Percentiles rank a stretch among this genome's conserved stretches.
phyloP scores from a whole-genome alignment of 2,113 vertebrate species.

The Oceanites oceanicus region DNA sequence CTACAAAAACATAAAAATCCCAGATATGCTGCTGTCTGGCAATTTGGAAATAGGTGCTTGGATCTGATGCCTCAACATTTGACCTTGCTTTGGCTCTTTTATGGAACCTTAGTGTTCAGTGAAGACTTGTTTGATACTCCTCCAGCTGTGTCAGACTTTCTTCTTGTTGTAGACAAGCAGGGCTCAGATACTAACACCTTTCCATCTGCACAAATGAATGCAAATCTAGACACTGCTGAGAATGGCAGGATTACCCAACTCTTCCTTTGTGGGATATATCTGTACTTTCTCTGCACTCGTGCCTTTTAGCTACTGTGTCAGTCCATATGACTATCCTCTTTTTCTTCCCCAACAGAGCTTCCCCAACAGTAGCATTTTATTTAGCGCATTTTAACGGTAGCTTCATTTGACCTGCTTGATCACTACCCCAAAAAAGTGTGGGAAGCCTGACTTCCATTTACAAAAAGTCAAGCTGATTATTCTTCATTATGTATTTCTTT shows the following conservation, averaged over 20 bases:
- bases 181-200: not conserved
- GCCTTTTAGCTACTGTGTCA: not conserved
- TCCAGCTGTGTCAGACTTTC: not conserved
- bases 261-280: not conserved
- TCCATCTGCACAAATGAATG: not conserved
- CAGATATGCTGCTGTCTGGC: not conserved
- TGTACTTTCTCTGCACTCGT: not conserved
- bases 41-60: not conserved
- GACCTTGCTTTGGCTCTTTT: not conserved
- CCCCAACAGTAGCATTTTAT: not conserved
- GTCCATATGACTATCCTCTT: not conserved
- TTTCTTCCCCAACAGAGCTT: not conserved
- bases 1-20: not conserved
- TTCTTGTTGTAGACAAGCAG: not conserved
- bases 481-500: not conserved
- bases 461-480: not conserved
- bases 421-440: not conserved
- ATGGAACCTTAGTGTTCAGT: not conserved
- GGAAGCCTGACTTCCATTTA: not conserved
- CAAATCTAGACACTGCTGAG: not conserved
- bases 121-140: not conserved
- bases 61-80: not conserved
- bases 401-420: not conserved
- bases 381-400: too few species aligned
- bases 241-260: not conserved